phyloP scores from a whole-genome alignment of 2,888 invertebrate species.

The Phortica magna region DNA sequence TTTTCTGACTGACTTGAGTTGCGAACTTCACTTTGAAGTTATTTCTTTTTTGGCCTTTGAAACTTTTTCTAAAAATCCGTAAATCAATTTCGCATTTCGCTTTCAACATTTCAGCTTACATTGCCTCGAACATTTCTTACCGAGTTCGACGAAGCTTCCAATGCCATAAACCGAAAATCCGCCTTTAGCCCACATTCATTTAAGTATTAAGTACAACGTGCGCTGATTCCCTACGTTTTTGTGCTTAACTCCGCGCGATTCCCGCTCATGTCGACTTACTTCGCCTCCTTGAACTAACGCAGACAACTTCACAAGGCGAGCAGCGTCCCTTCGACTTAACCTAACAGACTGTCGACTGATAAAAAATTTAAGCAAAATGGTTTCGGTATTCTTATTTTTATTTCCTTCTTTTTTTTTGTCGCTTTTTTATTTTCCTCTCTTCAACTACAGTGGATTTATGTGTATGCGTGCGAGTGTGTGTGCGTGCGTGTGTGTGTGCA shows the following conservation, averaged over 20 bases:
- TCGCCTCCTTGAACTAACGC: neutral
- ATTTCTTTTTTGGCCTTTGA: too few relatives aligned
- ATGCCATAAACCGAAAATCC: neutral
- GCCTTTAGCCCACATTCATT: neutral
- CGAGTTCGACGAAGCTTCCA: too few relatives aligned
- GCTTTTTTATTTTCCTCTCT: neutral
- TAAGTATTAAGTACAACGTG: neutral
- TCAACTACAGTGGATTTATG: neutral
- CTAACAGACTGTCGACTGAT: neutral
- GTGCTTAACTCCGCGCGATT: neutral
- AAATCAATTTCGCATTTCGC: too few relatives aligned
- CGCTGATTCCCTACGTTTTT: neutral
- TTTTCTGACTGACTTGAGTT: too few relatives aligned
- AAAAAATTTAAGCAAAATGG: constrained; percentile 15
- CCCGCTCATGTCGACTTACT: neutral
- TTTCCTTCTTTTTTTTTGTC: neutral
- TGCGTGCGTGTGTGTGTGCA: neutral
- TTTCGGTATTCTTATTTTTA: neutral
- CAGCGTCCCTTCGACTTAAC: neutral
- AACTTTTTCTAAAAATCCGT: too few relatives aligned
- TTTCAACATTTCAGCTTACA: too few relatives aligned
- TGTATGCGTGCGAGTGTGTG: neutral
- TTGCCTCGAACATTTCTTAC: too few relatives aligned
- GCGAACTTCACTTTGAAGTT: too few relatives aligned
- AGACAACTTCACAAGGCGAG: neutral